Evolutionary conservation across 1,140 invertebrate genomes (phyloP).

Genomic region (Nebria ingens): DNA sequence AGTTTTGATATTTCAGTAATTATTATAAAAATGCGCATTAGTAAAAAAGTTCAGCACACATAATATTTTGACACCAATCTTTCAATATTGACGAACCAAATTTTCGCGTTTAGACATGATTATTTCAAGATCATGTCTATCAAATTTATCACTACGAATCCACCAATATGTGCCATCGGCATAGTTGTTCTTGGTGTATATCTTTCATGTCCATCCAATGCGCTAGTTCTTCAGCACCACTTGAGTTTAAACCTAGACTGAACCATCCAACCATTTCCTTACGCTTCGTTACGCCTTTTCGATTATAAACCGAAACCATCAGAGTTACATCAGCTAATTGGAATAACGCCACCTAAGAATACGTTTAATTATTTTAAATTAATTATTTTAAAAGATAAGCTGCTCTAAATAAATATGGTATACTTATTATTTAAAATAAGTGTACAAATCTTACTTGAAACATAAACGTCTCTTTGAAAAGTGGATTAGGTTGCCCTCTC

Average conservation of each 20-base stretch:
- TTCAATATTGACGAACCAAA: too few relatives aligned
- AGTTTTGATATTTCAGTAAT: too few relatives aligned
- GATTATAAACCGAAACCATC: constrained; percentile 87
- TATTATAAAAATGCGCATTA: too few relatives aligned
- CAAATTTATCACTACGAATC: constrained; percentile 32
- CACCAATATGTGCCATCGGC: constrained; percentile 65
- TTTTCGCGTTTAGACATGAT: too few relatives aligned
- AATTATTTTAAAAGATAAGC: constrained; percentile 7
- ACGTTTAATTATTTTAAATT: constrained; percentile 10
- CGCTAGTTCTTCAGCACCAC: constrained; percentile 81
- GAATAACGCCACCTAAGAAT: constrained; percentile 76
- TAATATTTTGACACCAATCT: too few relatives aligned
- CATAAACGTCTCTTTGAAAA: constrained; percentile 93
- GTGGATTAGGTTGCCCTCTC: constrained; percentile 85
- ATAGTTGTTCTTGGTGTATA: constrained; percentile 56
- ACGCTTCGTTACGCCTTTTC: constrained; percentile 78
- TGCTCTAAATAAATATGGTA: background rate
- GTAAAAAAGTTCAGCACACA: too few relatives aligned
- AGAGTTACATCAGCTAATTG: constrained; percentile 92
- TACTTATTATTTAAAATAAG: too few relatives aligned
- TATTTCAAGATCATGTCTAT: too few relatives aligned
- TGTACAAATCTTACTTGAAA: constrained; percentile 83
- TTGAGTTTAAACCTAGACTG: constrained; percentile 80
- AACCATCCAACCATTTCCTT: constrained; percentile 97
- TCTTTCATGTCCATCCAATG: constrained; percentile 89